A percentile compares a stretch with the other conserved stretches of the same genome.
Evolutionary conservation across 2,797 vertebrate genomes (phyloP).

Genomic region (Botia almorhae): DNA sequence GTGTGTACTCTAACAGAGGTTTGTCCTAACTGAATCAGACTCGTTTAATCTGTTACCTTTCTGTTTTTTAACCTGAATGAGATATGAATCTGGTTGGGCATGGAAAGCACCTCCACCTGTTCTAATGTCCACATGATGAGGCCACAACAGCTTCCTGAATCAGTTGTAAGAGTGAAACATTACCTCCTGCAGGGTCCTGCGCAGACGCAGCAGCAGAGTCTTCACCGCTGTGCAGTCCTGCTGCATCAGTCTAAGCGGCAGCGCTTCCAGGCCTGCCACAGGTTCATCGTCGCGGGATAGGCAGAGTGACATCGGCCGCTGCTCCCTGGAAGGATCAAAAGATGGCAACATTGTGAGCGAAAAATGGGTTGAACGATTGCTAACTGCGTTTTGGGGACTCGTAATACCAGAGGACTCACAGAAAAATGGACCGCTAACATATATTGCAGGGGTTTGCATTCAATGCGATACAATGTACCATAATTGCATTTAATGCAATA

Average conservation of each 20-base stretch:
- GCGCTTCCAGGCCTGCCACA: slow-evolving; percentile 82
- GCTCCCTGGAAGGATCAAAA: slow-evolving; percentile 75
- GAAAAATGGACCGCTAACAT: not conserved
- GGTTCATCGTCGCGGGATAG: slow-evolving; percentile 84
- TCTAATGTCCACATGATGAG: slow-evolving; percentile 34
- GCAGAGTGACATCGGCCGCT: slow-evolving; percentile 70
- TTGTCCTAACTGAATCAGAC: not conserved
- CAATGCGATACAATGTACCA: not conserved
- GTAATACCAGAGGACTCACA: not conserved
- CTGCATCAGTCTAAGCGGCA: slow-evolving; percentile 92
- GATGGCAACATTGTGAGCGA: slow-evolving; percentile 41
- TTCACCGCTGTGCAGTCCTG: slow-evolving; percentile 97
- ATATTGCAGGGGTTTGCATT: not conserved
- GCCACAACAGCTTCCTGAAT: slow-evolving; percentile 40
- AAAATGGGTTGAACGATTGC: not conserved
- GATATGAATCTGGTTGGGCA: slow-evolving; percentile 31
- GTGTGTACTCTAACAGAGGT: slow-evolving; percentile 5
- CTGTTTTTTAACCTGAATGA: slow-evolving; percentile 37
- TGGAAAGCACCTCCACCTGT: slow-evolving; percentile 31
- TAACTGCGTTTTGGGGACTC: not conserved
- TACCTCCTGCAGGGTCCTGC: slow-evolving; percentile 96
- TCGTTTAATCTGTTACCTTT: slow-evolving; percentile 5
- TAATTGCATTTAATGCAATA: slow-evolving; percentile 10
- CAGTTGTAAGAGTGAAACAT: slow-evolving; percentile 45
- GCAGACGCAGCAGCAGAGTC: slow-evolving; percentile 91